Evolutionary conservation across 2,113 vertebrate genomes (phyloP), one percentile per base, ranked within the genome.

Genomic region (Myanophis thanlyinensis): DNA sequence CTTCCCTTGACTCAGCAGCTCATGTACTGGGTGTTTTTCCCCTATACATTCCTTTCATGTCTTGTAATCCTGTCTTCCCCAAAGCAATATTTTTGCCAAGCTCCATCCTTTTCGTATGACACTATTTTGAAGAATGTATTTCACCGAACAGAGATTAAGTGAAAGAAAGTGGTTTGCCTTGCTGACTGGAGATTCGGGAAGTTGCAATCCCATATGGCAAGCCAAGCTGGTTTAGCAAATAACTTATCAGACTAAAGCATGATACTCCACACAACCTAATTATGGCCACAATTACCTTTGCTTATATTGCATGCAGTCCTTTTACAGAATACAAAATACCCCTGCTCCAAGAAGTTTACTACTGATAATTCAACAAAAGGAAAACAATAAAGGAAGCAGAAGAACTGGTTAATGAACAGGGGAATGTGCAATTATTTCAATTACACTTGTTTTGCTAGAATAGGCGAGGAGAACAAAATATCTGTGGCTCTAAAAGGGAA

Each of bases 1-100:
- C 54, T 92, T 92, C 90, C 1, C 23, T n/a, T 0, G 92, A 90
- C 86, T 95, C 94, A 87, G 89, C 44, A 92, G 91, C 9, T 95
- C 96, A 94, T 93, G 80, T 92, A 94, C 92, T 4, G 46, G 95
- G 93, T 67, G 30, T 94, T 94, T 94, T 95, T 95, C 95, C 25
- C 20, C 89, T 92, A 51, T 25, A 91, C 84, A 86, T 95, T 96
- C 95, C 87, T 94, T 92, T 93, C 93, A 88, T 13, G 91, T 48
- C 89, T 93, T 89, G 67, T 91, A 94, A 91, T 88, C 95, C 93
- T 73, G 93, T 94, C 92, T 94, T 96, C 95, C 7, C 91, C 89
- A 85, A 52, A 92, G 67, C 30, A 91, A 40, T 59, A 30, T 47
- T 59, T 56, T 80, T 44, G 73, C 90, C 93, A 90, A 0, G 5